Evolutionary conservation across 2,888 invertebrate genomes (phyloP), one percentile per base, ranked within the genome.

Genomic region (Orchesella flavescens): DNA sequence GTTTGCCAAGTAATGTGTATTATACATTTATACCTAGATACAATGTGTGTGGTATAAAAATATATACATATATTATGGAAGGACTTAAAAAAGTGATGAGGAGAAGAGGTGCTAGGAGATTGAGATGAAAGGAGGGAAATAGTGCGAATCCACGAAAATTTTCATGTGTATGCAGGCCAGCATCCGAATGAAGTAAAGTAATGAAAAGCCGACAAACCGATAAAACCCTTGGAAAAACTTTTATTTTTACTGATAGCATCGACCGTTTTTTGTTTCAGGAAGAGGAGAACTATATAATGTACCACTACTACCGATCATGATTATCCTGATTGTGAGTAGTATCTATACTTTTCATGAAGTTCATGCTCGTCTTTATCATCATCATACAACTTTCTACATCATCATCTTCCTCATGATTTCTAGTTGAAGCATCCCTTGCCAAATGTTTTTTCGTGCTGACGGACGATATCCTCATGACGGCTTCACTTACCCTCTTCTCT

Each of bases 101-200:
- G 69, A 82, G 69, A 75, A 76, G 65, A 83, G 80, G 85, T 85
- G 85, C 73, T 76, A 83, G 76, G 79, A 81, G 84, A 87, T 87
- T 77, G 87, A 86, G 87, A 84, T 87, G 87, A 87, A 86, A 87
- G 86, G 86, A 84, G 85, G 85, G 87, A 86, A 86, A 87, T 85
- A 86, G 87, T 86, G 86, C 86, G 83, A 87, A 87, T 86, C 87
- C 79, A 72, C 76, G 55, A 65, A 65, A 44, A 43, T 65, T 44
- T 44, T 2, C 44, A 73, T 74, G 73, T 76, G 65, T 65, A 57
- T 66, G 74, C 84, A 78, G 46, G 23, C 55, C 71, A 78, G 61
- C 69, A 21, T n/a, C n/a, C n/a, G n/a, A 79, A 68, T 24, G 53
- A 73, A 73, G 79, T 75, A 71, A 79, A 79, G 65, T 82, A 82